Percentiles rank a stretch among this genome's conserved stretches.
phyloP scores from a whole-genome alignment of 1,140 invertebrate genomes.

The Archivesica marissinica region DNA sequence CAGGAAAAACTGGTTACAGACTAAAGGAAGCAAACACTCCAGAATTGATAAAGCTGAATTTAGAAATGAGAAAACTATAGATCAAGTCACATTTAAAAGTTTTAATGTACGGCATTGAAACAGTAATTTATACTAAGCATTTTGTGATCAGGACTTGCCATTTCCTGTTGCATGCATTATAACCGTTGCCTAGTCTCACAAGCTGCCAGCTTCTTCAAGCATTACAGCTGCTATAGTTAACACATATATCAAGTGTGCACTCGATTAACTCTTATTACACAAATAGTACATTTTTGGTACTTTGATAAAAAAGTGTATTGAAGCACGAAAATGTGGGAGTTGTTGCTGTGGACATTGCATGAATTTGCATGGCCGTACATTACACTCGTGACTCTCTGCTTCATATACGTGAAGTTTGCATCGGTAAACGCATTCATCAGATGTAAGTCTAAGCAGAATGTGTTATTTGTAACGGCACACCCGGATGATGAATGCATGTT shows the following conservation, averaged over 20 bases:
- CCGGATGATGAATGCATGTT: constrained; percentile 99
- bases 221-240: no score
- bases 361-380: constrained; percentile 13
- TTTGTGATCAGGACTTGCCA: not conserved
- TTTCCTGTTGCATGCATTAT: no score
- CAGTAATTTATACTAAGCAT: not conserved
- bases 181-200: no score
- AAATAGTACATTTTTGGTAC: no score
- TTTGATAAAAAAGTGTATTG: no score
- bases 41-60: constrained; percentile 77
- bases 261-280: no score
- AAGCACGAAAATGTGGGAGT: constrained; percentile 7
- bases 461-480: constrained; percentile 95
- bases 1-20: constrained; percentile 75
- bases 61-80: constrained; percentile 69
- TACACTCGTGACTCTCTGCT: constrained; percentile 18
- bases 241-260: no score
- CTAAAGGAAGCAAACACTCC: constrained; percentile 73
- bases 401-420: constrained; percentile 37
- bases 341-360: not conserved
- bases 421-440: constrained; percentile 30
- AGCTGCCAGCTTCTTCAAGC: no score
- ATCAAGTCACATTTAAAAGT: constrained; percentile 30
- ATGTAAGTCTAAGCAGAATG: constrained; percentile 68
- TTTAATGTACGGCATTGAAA: constrained; percentile 51